These are phyloP conservation scores for Saccostrea cuccullata DNA, from an alignment of 1,140 invertebrate genomes.

Conservation along the genomic window DNA sequence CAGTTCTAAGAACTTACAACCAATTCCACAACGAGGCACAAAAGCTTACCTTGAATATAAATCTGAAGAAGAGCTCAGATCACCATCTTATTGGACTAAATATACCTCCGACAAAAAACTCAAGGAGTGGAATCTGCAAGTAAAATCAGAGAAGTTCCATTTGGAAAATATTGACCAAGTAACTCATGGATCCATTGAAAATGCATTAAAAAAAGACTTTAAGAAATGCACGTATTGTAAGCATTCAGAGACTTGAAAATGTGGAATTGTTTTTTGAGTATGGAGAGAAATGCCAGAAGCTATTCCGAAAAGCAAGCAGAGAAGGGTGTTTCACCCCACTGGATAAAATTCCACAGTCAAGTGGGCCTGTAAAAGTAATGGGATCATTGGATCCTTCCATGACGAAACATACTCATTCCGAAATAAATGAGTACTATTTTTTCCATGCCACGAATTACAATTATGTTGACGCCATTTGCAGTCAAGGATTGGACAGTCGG, in stretches of 20 bases:
- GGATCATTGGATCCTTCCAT: constrained; percentile 24
- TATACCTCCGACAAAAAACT: constrained; percentile 31
- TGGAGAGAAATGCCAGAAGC: constrained; percentile 46
- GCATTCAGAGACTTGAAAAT: constrained; percentile 61
- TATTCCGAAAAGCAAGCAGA: constrained; percentile 56
- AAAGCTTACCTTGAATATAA: constrained; percentile 30
- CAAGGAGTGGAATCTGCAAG: constrained; percentile 41
- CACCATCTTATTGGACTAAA: constrained; percentile 51
- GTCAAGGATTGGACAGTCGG: constrained; percentile 58
- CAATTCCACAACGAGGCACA: constrained; percentile 33
- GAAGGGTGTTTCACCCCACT: constrained; percentile 37
- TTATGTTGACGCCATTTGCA: constrained; percentile 52
- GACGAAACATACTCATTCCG: constrained; percentile 40
- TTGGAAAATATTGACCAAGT: background rate
- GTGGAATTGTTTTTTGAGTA: constrained; percentile 56
- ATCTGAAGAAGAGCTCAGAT: constrained; percentile 18
- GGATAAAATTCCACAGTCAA: background rate
- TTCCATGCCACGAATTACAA: constrained; percentile 65
- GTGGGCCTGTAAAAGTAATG: constrained; percentile 1
- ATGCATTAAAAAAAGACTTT: background rate
- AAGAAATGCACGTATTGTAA: constrained; percentile 46
- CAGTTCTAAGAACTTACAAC: background rate
- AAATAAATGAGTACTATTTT: constrained; percentile 64
- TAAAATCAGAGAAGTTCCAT: too few relatives aligned
- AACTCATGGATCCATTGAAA: background rate